A percentile compares a stretch with the other conserved stretches of the same genome.
Evolutionary conservation across 2,797 vertebrate genomes (phyloP).

Genomic region (Coilia nasus): DNA sequence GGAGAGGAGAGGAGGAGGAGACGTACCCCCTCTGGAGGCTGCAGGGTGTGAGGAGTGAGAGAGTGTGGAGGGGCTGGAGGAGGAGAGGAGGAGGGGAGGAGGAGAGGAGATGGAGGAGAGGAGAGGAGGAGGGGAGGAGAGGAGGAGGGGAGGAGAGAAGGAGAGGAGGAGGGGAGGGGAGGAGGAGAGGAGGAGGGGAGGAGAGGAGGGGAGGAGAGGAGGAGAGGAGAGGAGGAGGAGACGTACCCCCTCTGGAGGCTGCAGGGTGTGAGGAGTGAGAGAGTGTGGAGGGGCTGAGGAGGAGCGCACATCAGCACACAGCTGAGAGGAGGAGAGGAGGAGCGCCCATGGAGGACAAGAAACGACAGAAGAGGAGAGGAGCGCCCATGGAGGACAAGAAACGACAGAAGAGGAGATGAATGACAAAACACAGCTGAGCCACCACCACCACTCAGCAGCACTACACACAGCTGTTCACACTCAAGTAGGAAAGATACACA

Average conservation of each 20-base stretch:
- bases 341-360: background rate
- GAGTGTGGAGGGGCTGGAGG: background rate
- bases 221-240: background rate
- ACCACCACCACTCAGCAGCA: background rate
- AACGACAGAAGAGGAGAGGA: background rate
- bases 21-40: conserved; percentile 67
- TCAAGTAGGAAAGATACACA: background rate
- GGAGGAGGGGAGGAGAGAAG: background rate
- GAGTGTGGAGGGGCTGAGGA: conserved; percentile 59
- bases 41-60: conserved; percentile 52
- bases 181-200: background rate
- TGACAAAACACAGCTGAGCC: background rate
- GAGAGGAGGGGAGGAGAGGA: background rate
- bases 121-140: background rate
- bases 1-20: background rate
- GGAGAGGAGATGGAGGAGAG: conserved; percentile 19
- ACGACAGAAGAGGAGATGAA: background rate
- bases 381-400: background rate
- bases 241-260: conserved; percentile 67
- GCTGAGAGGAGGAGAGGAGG: conserved; percentile 1
- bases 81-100: conserved; percentile 55
- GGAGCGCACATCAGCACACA: conserved; percentile 53
- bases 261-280: conserved; percentile 66
- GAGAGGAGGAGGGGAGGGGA: background rate
- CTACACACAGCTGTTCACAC: background rate